Percentiles rank a stretch among this genome's conserved stretches.
Evolutionary conservation across 2,888 invertebrate genomes (phyloP).

Genomic region (Empis livida): DNA sequence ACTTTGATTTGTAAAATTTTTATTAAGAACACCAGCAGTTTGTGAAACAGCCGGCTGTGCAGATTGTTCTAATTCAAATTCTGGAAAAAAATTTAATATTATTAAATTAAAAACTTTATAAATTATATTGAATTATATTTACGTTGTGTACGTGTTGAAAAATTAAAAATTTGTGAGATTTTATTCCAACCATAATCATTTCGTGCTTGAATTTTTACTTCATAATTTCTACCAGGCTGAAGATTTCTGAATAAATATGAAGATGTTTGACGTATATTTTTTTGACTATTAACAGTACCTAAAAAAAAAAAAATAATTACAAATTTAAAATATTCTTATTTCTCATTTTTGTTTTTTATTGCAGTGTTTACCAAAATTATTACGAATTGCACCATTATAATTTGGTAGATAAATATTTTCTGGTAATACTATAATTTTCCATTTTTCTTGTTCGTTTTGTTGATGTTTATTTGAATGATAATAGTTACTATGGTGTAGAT

Average conservation of each 20-base stretch:
- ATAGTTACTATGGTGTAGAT: background rate
- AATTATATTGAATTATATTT: constrained; percentile 4
- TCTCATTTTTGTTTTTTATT: no score
- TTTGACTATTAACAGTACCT: constrained; percentile 2
- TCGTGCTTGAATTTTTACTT: constrained; percentile 42
- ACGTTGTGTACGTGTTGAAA: constrained; percentile 42
- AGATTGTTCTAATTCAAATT: constrained; percentile 36
- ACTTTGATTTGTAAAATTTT: constrained; percentile 10
- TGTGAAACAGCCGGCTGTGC: constrained; percentile 35
- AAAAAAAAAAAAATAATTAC: background rate
- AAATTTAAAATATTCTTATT: no score
- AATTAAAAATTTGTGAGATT: constrained; percentile 41
- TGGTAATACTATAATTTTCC: constrained; percentile 15
- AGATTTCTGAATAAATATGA: constrained; percentile 40
- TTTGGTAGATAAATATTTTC: constrained; percentile 7
- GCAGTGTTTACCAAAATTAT: background rate
- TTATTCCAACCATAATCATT: constrained; percentile 45
- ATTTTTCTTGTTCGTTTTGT: constrained; percentile 7
- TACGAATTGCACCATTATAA: background rate
- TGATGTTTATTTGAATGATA: no score
- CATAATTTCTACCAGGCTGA: constrained; percentile 41
- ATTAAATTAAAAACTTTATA: background rate
- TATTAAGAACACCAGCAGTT: constrained; percentile 20
- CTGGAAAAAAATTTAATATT: constrained; percentile 17
- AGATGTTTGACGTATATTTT: constrained; percentile 36